A percentile compares a stretch with the other conserved stretches of the same genome.
phyloP scores from a whole-genome alignment of 2,888 invertebrate genomes.

The Itoplectis maculator region DNA sequence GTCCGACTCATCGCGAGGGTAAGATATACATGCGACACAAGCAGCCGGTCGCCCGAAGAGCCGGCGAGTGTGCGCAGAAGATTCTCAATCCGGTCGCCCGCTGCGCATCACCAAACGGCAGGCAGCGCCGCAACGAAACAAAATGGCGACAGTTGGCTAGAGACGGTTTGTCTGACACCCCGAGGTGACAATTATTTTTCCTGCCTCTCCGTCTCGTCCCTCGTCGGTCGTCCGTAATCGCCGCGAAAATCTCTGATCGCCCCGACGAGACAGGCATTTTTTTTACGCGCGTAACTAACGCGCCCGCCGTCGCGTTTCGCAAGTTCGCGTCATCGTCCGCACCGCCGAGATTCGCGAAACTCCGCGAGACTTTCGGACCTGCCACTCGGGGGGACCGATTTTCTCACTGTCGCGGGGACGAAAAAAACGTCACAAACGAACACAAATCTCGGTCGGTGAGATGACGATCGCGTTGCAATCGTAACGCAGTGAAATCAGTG shows the following conservation, averaged over 20 bases:
- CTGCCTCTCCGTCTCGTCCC: background rate
- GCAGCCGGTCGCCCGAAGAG: background rate
- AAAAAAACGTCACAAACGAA: background rate
- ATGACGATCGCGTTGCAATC: background rate
- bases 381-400: background rate
- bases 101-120: slow-evolving; percentile 32
- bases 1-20: no score
- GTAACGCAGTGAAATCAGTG: background rate
- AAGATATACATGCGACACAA: background rate
- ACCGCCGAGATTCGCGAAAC: background rate
- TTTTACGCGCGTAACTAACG: background rate
- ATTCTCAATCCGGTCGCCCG: background rate
- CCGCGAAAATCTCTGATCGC: background rate
- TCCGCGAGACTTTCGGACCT: background rate
- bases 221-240: background rate
- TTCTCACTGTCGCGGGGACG: background rate
- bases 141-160: slow-evolving; percentile 63
- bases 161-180: slow-evolving; percentile 35
- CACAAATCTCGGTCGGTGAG: background rate
- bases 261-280: background rate
- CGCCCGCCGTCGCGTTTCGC: background rate
- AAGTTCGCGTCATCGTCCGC: background rate
- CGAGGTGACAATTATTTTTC: slow-evolving; percentile 39
- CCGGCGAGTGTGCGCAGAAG: slow-evolving; percentile 27
- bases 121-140: slow-evolving; percentile 62